A percentile compares a stretch with the other conserved stretches of the same genome.
phyloP scores from a whole-genome alignment of 2,113 vertebrate genomes.

The Cyprinodon brontotheroides region DNA sequence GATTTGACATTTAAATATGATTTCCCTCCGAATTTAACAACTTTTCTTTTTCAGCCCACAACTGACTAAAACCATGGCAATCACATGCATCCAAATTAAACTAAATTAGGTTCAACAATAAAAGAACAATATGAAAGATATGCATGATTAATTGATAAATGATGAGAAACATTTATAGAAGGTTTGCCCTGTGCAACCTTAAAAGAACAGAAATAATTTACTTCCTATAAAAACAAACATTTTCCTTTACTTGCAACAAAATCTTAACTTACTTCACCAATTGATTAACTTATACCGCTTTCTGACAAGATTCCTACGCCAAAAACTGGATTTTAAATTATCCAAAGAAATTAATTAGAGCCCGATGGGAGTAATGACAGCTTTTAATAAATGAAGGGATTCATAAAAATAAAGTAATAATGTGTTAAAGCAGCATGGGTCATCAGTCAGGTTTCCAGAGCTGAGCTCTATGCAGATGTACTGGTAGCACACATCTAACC shows the following conservation, averaged over 20 bases:
- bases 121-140: too few relatives aligned
- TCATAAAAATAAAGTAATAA: background rate
- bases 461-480: background rate
- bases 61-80: too few relatives aligned
- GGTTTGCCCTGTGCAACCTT: background rate
- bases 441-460: background rate
- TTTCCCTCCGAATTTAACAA: background rate
- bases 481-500: constrained; percentile 6
- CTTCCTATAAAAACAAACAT: background rate
- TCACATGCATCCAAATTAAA: background rate
- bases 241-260: background rate
- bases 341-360: background rate
- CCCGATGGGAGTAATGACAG: background rate
- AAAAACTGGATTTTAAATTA: background rate
- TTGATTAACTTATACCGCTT: background rate
- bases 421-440: background rate
- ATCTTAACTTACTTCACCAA: background rate
- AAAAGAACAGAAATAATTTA: background rate
- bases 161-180: too few relatives aligned
- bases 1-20: too few relatives aligned
- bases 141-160: too few relatives aligned
- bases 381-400: background rate
- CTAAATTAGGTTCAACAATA: background rate
- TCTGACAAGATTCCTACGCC: background rate
- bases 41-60: background rate